Base-by-base conservation (phyloP, 2,113 vertebrate species). In the Mormyrus iriodes region DNA sequence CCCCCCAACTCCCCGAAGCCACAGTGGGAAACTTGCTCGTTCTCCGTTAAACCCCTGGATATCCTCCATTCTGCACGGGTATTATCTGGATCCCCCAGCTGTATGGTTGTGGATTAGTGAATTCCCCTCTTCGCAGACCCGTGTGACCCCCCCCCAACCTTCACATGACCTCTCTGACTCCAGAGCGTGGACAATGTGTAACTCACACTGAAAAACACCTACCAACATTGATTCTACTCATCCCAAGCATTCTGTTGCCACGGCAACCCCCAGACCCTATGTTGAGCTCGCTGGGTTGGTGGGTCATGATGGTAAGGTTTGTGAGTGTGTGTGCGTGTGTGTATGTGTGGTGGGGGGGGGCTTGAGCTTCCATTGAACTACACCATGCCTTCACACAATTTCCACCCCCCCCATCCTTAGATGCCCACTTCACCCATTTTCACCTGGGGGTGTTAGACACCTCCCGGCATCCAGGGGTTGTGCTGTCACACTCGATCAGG, bases 91-190 rank as follows among this genome's bases (percentile, higher is more conserved):
- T 27, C 19, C 48, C 44, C 84, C 48, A 15, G 84, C 84, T 48
- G 48, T 49, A 24, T 49, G n/a, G 42, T 85, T 85, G 48, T 86
- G 85, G 85, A 53, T 86, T 86, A 53, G 44, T 13, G 85, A 48
- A 10, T 39, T 31, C 31, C 9, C 42, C 51, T 46, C 42, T 69
- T 46, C 21, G 24, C 8, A 3, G 10, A 17, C 3, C 86, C 1
- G 1, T 65, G 2, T 44, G 17, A 94, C 46, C 92, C 89, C 91
- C 87, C 58, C 88, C 87, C 85, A 86, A 51, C 91, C 91, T 91
- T 88, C 61, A 76, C 61, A 92, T 90, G 91, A 86, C 73, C 65
- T 76, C 90, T 90, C 65, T 82, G 79, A 90, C 82, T 79, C 83
- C 3, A 35, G 31, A 53, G 51, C 17, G 17, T 19, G 15, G 51